Evolutionary conservation across 2,797 vertebrate genomes (phyloP).

Genomic region (Parauchenoglanis ngamensis): DNA sequence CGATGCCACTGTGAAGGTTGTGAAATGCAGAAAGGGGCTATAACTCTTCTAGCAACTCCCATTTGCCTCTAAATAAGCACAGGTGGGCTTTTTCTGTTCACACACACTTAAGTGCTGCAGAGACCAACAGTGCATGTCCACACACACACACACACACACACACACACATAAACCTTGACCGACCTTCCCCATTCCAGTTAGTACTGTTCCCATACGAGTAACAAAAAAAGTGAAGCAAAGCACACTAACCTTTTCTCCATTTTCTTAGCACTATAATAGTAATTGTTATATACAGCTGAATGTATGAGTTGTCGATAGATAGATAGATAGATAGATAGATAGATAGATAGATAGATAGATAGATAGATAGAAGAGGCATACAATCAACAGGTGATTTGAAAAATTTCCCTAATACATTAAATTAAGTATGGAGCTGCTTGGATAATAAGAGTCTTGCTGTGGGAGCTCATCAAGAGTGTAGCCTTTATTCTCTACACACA

Average conservation of each 20-base stretch:
- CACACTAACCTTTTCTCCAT: neutral
- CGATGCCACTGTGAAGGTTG: neutral
- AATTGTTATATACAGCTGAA: neutral
- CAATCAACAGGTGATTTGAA: conserved; percentile 4
- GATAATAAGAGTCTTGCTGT: conserved; percentile 39
- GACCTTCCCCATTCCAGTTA: conserved; percentile 50
- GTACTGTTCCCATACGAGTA: conserved; percentile 2
- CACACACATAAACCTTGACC: conserved; percentile 65
- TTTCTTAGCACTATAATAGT: neutral
- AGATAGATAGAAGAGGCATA: neutral
- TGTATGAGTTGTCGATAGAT: neutral
- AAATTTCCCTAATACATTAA: neutral
- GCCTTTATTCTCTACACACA: neutral
- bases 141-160: conserved; percentile 49
- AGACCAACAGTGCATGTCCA: conserved; percentile 57
- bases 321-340: conserved; percentile 12
- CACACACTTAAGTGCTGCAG: conserved; percentile 35
- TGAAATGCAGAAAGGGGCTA: neutral
- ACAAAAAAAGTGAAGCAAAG: conserved; percentile 13
- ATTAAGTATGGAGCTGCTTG: neutral
- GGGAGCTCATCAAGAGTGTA: conserved; percentile 2
- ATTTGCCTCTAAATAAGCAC: conserved; percentile 23
- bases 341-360: conserved; percentile 21
- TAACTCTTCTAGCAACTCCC: conserved; percentile 3
- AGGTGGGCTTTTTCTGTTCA: conserved; percentile 36